These are phyloP conservation scores for Heteromyza rotundicornis DNA, from an alignment of 2,888 invertebrate genomes.

Conservation along the genomic window DNA sequence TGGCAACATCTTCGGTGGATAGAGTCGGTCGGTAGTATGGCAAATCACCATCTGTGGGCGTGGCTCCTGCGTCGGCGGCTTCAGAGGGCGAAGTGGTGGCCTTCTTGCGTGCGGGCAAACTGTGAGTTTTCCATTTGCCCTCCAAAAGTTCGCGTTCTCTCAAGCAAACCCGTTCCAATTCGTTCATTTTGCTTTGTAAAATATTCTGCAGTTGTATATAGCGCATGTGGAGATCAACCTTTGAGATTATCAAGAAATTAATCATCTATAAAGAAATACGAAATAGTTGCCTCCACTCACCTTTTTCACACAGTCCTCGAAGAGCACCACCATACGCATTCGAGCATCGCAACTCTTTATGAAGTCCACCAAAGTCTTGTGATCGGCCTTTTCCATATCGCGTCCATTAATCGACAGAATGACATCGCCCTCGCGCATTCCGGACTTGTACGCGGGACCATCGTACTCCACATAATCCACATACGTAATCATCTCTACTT, in stretches of 20 bases:
- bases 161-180: slow-evolving; percentile 80
- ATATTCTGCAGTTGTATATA: slow-evolving; percentile 88
- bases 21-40: slow-evolving; percentile 77
- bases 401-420: slow-evolving; percentile 95
- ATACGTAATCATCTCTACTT: slow-evolving; percentile 95
- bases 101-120: slow-evolving; percentile 84
- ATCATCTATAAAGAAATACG: background rate
- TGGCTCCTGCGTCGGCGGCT: slow-evolving; percentile 60
- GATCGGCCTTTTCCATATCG: slow-evolving; percentile 94
- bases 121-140: slow-evolving; percentile 89
- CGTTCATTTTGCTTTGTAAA: slow-evolving; percentile 82
- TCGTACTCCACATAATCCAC: slow-evolving; percentile 95
- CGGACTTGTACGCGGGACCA: slow-evolving; percentile 89
- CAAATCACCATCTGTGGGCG: slow-evolving; percentile 62
- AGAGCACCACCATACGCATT: slow-evolving; percentile 95
- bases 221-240: slow-evolving; percentile 87
- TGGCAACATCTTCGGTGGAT: slow-evolving; percentile 79
- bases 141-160: slow-evolving; percentile 83
- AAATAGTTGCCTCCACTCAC: slow-evolving; percentile 60
- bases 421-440: slow-evolving; percentile 96
- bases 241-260: background rate
- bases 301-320: slow-evolving; percentile 95
- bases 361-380: slow-evolving; percentile 88
- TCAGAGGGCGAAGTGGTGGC: slow-evolving; percentile 69
- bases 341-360: slow-evolving; percentile 88